Percentiles rank a stretch among this genome's conserved stretches.
These are phyloP conservation scores for Myopa testacea DNA, from an alignment of 2,888 invertebrate genomes.

Conservation along the genomic window DNA sequence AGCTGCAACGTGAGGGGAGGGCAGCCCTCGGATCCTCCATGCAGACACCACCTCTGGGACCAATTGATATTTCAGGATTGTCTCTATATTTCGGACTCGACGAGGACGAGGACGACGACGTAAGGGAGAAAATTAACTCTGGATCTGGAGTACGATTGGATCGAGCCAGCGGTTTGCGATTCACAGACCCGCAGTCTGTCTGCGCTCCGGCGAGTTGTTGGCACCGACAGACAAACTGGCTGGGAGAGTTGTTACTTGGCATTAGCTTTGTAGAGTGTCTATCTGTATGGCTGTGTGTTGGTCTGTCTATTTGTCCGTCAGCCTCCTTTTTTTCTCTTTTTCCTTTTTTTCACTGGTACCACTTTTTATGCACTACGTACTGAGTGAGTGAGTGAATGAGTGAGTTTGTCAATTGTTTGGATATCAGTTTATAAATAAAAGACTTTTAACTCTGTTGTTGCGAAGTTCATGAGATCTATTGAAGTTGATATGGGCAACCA, in stretches of 20 bases:
- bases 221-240: neutral
- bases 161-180: neutral
- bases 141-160: constrained; percentile 14
- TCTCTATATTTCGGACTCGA: constrained; percentile 39
- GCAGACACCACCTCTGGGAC: constrained; percentile 52
- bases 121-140: neutral
- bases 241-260: neutral
- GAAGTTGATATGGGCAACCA: constrained; percentile 19
- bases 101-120: neutral
- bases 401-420: constrained; percentile 40
- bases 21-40: neutral
- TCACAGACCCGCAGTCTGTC: constrained; percentile 22
- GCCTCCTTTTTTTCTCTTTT: neutral
- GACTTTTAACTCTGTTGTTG: neutral
- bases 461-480: constrained; percentile 39
- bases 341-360: neutral
- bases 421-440: constrained; percentile 29
- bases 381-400: neutral
- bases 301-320: neutral
- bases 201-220: constrained; percentile 4
- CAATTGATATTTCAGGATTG: constrained; percentile 55
- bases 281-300: neutral
- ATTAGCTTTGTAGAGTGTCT: constrained; percentile 19
- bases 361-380: neutral
- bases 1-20: neutral